Conservation (phyloP, 2,113 vertebrate genomes). For the Hiodon tergisus region DNA sequence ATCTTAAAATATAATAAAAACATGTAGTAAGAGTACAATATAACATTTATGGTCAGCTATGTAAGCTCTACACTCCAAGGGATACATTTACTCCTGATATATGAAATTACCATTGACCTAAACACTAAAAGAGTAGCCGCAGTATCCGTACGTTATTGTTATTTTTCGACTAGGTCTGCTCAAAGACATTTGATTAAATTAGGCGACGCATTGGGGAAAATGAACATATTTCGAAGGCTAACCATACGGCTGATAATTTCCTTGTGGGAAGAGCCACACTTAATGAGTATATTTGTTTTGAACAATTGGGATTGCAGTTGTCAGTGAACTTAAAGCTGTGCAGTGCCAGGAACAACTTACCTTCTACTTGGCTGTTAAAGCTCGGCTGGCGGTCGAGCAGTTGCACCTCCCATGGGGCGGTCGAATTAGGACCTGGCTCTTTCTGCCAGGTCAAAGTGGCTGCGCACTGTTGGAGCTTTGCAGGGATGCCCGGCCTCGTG, state of each 20-base stretch:
- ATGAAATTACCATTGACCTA: slow-evolving; percentile 16
- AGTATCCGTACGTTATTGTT: too few relatives aligned
- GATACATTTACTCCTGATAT: slow-evolving; percentile 2
- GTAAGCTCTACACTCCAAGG: not conserved
- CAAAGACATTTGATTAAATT: too few relatives aligned
- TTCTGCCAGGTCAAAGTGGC: slow-evolving; percentile 48
- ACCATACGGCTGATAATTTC: too few relatives aligned
- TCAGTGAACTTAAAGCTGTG: too few relatives aligned
- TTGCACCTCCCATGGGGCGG: slow-evolving; percentile 32
- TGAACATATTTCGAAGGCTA: too few relatives aligned
- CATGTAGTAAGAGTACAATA: not conserved
- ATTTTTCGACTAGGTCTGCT: too few relatives aligned
- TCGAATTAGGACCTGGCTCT: slow-evolving; percentile 44
- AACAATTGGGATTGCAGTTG: too few relatives aligned
- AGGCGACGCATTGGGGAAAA: too few relatives aligned
- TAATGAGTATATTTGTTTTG: too few relatives aligned
- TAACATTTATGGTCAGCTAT: slow-evolving; percentile 9
- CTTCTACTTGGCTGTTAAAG: not conserved
- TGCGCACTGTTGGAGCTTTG: slow-evolving; percentile 38
- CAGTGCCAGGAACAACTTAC: too few relatives aligned
- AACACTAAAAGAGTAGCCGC: not conserved
- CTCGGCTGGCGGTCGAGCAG: slow-evolving; percentile 13
- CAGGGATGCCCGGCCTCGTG: slow-evolving; percentile 39
- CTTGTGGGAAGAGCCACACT: too few relatives aligned
- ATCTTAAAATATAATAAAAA: not conserved